These are phyloP conservation scores for Premnoplex brunnescens DNA, from an alignment of 2,797 vertebrate species.

Conservation along the genomic window DNA sequence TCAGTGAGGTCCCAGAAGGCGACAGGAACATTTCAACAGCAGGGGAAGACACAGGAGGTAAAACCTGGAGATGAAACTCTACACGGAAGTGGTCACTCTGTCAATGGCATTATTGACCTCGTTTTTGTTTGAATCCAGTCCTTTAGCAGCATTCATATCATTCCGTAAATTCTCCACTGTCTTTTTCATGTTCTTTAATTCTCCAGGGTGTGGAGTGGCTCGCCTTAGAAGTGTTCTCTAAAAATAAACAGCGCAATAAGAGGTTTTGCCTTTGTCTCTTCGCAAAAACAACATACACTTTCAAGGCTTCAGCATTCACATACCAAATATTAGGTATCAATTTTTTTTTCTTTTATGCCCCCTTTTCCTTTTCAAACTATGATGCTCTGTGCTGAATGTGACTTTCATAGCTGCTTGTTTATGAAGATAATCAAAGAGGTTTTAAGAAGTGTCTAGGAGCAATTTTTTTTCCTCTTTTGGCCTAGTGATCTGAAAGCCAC, in stretches of 20 bases:
- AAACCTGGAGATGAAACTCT: constrained; percentile 82
- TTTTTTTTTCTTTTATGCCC: fast-evolving
- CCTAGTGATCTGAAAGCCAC: constrained; percentile 4
- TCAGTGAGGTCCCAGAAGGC: constrained; percentile 71
- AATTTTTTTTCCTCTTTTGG: neutral
- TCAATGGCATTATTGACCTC: constrained; percentile 97
- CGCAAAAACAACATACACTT: constrained; percentile 1
- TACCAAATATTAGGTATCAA: neutral
- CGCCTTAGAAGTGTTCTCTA: constrained; percentile 92
- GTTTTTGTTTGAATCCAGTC: constrained; percentile 99
- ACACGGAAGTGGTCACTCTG: constrained; percentile 97
- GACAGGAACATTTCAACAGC: constrained; percentile 73
- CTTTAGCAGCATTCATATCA: constrained; percentile 95
- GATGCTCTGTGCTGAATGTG: neutral
- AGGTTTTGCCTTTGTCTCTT: constrained; percentile 41
- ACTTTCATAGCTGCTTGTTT: neutral
- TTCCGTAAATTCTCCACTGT: constrained; percentile 93
- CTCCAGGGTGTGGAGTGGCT: constrained; percentile 96
- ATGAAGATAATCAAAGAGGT: neutral
- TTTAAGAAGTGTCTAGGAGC: neutral
- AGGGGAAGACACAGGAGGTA: constrained; percentile 85
- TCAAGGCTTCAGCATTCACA: constrained; percentile 20
- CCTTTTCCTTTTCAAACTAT: neutral
- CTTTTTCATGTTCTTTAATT: constrained; percentile 97
- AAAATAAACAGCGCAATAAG: constrained; percentile 61